Percentiles rank a stretch among this genome's conserved stretches.
Evolutionary conservation across 2,113 vertebrate species (phyloP).

Genomic region (Malurus alboscapulatus): DNA sequence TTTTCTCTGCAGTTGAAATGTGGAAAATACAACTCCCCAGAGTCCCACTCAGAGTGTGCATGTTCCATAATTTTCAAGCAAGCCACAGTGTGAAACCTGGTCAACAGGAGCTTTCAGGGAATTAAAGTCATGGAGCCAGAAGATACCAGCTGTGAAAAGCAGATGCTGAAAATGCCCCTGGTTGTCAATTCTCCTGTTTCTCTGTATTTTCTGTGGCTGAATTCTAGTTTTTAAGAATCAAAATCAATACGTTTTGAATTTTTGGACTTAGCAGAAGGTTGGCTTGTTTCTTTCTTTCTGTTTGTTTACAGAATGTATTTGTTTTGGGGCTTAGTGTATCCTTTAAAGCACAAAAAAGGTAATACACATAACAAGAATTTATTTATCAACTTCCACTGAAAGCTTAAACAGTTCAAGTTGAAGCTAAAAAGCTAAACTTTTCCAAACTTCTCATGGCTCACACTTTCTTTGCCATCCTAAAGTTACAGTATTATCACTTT

Average conservation of each 20-base stretch:
- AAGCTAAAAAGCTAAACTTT: not conserved
- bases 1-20: conserved; percentile 39
- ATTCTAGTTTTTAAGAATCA: not conserved
- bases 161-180: not conserved
- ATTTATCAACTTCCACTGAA: not conserved
- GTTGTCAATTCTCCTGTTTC: not conserved
- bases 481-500: not conserved
- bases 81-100: not conserved
- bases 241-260: not conserved
- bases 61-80: conserved; percentile 22
- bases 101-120: not conserved
- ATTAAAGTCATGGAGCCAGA: conserved; percentile 28
- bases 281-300: not conserved
- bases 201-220: not conserved
- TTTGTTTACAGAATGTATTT: not conserved
- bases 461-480: not conserved
- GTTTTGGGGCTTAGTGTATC: not conserved
- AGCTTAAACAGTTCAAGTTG: not conserved
- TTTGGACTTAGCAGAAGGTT: not conserved
- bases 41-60: not conserved
- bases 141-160: not conserved
- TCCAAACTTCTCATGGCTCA: not conserved
- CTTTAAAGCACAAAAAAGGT: not conserved
- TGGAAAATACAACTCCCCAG: not conserved
- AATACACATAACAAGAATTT: not conserved